Conservation (phyloP, 92 coral and sea anemone species). For the Siderastrea radians region DNA sequence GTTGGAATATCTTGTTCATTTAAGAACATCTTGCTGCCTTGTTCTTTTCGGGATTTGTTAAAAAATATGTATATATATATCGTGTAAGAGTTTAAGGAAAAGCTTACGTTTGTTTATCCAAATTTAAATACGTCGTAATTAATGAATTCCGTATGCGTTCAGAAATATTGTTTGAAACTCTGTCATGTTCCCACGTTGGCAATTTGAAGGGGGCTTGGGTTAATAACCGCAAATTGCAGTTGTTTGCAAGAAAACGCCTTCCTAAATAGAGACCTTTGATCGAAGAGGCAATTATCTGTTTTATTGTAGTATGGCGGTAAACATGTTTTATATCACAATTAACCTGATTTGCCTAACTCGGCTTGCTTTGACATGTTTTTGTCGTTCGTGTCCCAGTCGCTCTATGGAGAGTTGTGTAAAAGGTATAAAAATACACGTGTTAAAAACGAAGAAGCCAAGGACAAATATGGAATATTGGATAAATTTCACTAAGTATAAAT, state of each 20-base stretch:
- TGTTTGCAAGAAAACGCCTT: slow-evolving; percentile 10
- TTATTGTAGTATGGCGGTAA: slow-evolving; percentile 10
- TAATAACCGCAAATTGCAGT: slow-evolving; percentile 11
- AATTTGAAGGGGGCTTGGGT: not conserved
- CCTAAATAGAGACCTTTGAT: not conserved
- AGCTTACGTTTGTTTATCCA: not conserved
- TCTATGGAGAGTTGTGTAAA: not conserved
- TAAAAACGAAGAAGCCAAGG: not conserved
- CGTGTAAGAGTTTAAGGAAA: not conserved
- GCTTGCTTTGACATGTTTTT: slow-evolving; percentile 3
- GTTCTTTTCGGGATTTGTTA: not conserved
- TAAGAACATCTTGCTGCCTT: not conserved
- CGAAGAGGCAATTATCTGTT: not conserved
- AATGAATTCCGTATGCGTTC: slow-evolving; percentile 6
- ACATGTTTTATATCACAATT: not conserved
- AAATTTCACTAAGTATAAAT: no score
- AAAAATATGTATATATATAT: not conserved
- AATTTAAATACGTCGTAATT: not conserved
- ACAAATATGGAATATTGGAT: not conserved
- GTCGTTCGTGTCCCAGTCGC: not conserved
- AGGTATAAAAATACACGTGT: not conserved
- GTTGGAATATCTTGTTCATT: not conserved
- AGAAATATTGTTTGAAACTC: slow-evolving; percentile 3
- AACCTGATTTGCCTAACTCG: not conserved
- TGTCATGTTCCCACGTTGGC: not conserved